Percentiles rank a stretch among this genome's conserved stretches.
Evolutionary conservation across 1,140 invertebrate species (phyloP).

Genomic region (Rhizoglyphus robini): DNA sequence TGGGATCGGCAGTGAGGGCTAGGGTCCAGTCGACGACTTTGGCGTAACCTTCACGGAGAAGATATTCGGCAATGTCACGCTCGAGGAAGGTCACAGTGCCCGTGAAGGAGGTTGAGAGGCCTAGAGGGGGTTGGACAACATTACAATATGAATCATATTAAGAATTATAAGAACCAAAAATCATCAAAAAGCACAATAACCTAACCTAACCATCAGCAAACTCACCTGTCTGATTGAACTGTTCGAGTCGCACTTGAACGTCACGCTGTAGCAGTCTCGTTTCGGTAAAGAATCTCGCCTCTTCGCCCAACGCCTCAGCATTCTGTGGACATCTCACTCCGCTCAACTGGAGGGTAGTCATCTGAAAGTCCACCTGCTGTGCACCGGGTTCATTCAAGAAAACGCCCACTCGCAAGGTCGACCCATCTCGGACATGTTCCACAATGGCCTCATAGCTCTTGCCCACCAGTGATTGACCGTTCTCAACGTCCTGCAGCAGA

Average conservation of each 20-base stretch:
- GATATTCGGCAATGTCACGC: slow-evolving; percentile 76
- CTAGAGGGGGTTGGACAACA: no score
- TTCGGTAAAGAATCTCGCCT: slow-evolving; percentile 83
- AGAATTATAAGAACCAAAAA: no score
- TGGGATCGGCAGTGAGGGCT: slow-evolving; percentile 64
- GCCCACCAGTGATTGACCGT: slow-evolving; percentile 56
- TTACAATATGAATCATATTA: no score
- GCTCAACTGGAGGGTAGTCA: slow-evolving; percentile 83
- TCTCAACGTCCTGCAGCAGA: slow-evolving; percentile 55
- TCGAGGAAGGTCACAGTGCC: slow-evolving; percentile 17
- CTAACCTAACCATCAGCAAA: no score
- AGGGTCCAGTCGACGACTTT: slow-evolving; percentile 97
- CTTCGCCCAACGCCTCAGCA: slow-evolving; percentile 53
- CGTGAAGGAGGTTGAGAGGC: no score
- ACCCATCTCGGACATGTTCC: slow-evolving; percentile 91
- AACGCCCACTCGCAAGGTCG: slow-evolving; percentile 75
- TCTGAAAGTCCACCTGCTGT: slow-evolving; percentile 63
- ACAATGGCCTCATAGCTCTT: slow-evolving; percentile 62
- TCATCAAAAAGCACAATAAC: no score
- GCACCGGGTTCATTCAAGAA: neutral
- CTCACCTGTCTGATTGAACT: slow-evolving; percentile 44
- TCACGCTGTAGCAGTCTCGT: slow-evolving; percentile 77
- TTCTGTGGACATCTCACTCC: slow-evolving; percentile 52
- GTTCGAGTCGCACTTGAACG: slow-evolving; percentile 79
- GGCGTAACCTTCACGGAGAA: slow-evolving; percentile 81